phyloP scores from a whole-genome alignment of 2,113 vertebrate genomes.

The Dasypus novemcinctus region DNA sequence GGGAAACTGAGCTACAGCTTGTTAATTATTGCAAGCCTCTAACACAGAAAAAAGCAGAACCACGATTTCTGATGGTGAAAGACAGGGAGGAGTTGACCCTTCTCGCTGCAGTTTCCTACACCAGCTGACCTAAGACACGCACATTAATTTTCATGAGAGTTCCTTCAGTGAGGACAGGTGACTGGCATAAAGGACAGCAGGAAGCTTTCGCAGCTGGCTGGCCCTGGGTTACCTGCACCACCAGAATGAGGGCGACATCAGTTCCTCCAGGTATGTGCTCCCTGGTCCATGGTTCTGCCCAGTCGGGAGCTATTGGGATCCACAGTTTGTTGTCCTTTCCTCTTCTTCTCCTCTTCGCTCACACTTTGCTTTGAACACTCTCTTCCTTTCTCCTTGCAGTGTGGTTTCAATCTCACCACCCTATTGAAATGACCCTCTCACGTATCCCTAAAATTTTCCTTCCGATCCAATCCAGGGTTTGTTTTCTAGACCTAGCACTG shows the following conservation, averaged over 20 bases:
- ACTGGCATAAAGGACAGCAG: not conserved
- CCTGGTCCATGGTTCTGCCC: no score
- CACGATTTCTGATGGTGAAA: not conserved
- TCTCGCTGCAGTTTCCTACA: not conserved
- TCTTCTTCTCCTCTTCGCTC: not conserved
- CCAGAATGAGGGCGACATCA: not conserved
- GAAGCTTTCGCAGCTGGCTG: not conserved
- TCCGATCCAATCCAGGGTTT: not conserved
- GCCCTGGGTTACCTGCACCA: not conserved
- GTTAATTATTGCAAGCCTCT: no score
- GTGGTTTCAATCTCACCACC: not conserved
- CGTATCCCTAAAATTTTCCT: not conserved
- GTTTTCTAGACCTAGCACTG: not conserved
- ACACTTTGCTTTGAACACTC: not conserved
- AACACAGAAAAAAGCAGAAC: constrained; percentile 68
- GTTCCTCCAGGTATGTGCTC: constrained; percentile 50
- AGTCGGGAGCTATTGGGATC: not conserved
- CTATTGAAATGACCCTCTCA: not conserved
- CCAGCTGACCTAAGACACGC: not conserved
- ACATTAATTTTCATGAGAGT: not conserved
- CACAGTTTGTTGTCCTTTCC: not conserved
- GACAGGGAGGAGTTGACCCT: constrained; percentile 13
- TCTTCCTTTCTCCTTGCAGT: not conserved
- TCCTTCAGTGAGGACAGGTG: not conserved
- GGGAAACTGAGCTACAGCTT: no score